Percentiles rank a stretch among this genome's conserved stretches.
Conservation (phyloP, 2,113 vertebrate species). For the Pteruthius melanotis region DNA sequence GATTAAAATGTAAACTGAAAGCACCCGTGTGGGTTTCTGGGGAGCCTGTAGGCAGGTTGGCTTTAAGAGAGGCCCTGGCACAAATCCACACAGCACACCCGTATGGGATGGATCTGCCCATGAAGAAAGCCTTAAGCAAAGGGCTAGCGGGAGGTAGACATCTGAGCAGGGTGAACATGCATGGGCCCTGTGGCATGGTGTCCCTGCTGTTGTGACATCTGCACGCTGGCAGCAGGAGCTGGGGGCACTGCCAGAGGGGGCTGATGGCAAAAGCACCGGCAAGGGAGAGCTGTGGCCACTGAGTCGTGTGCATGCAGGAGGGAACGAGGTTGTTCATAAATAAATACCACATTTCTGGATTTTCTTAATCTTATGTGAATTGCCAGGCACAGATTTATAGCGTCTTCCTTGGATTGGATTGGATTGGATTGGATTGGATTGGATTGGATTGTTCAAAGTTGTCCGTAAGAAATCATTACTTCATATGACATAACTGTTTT, state of each 20-base stretch:
- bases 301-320: accelerated
- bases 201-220: neutral
- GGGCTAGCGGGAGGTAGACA: neutral
- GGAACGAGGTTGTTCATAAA: neutral
- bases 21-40: neutral
- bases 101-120: accelerated
- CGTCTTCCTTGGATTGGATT: neutral
- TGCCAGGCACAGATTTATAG: neutral
- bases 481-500: neutral
- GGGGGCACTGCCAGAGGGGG: neutral
- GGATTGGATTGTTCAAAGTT: neutral
- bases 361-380: neutral
- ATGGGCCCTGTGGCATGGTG: accelerated
- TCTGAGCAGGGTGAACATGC: neutral
- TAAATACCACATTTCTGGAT: neutral
- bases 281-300: neutral
- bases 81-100: neutral
- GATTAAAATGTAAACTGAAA: neutral
- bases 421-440: no score
- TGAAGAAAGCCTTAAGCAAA: neutral
- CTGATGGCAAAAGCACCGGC: accelerated
- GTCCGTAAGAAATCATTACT: neutral
- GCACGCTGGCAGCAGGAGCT: accelerated
- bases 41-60: neutral
- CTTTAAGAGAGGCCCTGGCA: neutral